These are phyloP conservation scores for Gobionotothen gibberifrons DNA, from an alignment of 2,797 vertebrate species.

Conservation along the genomic window DNA sequence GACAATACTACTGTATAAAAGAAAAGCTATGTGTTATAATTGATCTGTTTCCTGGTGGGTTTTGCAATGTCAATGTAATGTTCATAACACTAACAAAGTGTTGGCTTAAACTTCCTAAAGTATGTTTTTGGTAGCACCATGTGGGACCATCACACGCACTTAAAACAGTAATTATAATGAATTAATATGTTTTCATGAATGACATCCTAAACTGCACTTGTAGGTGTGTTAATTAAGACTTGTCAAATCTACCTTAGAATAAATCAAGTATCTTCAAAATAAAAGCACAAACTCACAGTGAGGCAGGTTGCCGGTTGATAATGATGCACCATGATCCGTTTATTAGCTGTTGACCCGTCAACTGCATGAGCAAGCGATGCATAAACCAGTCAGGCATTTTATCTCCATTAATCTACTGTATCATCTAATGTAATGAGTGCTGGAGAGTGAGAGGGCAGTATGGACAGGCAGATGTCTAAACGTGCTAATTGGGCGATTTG, in stretches of 20 bases:
- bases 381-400: conserved; percentile 58
- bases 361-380: conserved; percentile 15
- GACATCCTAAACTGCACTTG: too few species aligned
- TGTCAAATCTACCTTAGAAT: conserved; percentile 12
- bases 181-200: too few species aligned
- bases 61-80: too few species aligned
- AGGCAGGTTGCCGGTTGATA: conserved; percentile 18
- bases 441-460: conserved; percentile 51
- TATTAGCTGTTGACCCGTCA: conserved; percentile 44
- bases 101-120: too few species aligned
- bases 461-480: conserved; percentile 78
- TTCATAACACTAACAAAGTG: too few species aligned
- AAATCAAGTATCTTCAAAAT: neutral
- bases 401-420: conserved; percentile 62
- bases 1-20: too few species aligned
- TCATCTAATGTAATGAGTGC: conserved; percentile 55
- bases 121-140: too few species aligned
- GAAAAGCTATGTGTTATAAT: too few species aligned
- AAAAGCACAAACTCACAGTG: conserved; percentile 14
- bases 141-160: too few species aligned
- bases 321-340: conserved; percentile 36
- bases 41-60: too few species aligned
- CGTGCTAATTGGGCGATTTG: conserved; percentile 77
- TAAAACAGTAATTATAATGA: too few species aligned
- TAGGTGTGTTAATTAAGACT: too few species aligned